Percentiles rank a stretch among this genome's conserved stretches.
These are phyloP conservation scores for Gerris buenoi DNA, from an alignment of 1,140 invertebrate genomes.

Conservation along the genomic window DNA sequence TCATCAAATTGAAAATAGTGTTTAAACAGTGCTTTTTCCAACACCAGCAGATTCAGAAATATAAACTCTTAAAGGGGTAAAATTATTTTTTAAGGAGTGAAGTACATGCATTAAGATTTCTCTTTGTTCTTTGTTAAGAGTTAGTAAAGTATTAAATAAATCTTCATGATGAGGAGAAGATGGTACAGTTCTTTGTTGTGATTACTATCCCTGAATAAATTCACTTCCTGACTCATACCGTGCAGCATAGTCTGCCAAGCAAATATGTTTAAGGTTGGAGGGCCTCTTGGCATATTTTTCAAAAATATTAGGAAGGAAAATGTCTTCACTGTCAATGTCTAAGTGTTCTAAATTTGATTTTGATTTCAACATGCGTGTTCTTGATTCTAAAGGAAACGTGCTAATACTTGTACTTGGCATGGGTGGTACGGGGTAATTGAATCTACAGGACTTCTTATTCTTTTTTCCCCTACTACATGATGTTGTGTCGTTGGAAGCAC, in stretches of 20 bases:
- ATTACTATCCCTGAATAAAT: too few species aligned
- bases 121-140: too few species aligned
- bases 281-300: too few species aligned
- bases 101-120: background rate
- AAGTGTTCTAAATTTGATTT: background rate
- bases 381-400: background rate
- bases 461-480: background rate
- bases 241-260: background rate
- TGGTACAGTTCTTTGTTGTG: too few species aligned
- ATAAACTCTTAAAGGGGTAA: background rate
- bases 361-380: background rate
- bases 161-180: too few species aligned
- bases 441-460: background rate
- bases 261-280: conserved; percentile 2
- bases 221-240: too few species aligned
- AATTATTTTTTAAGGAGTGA: background rate
- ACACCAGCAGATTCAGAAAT: conserved; percentile 8
- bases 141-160: too few species aligned
- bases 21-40: background rate
- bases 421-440: background rate
- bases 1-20: background rate
- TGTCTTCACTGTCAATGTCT: background rate
- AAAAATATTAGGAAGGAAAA: conserved; percentile 13
- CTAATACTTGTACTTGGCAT: background rate
- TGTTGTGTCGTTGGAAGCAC: background rate